Conservation (phyloP, 2,797 vertebrate genomes). For the Calcarius lapponicus region DNA sequence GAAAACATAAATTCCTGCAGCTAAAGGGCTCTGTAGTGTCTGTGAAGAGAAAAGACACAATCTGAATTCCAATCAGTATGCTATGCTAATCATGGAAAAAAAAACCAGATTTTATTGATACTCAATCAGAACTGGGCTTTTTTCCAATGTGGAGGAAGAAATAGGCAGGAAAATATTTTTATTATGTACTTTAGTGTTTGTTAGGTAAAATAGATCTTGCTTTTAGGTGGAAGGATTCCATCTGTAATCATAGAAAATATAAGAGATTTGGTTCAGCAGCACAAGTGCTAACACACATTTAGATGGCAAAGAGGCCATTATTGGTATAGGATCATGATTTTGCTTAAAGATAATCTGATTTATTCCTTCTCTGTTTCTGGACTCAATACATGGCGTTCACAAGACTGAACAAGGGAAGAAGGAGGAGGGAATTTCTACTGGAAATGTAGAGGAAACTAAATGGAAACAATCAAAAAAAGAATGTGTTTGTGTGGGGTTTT, state of each 20-base stretch:
- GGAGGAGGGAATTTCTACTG: neutral
- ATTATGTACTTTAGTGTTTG: neutral
- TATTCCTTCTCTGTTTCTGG: neutral
- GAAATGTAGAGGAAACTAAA: neutral
- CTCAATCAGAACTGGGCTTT: neutral
- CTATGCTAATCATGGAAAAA: neutral
- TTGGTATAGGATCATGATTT: neutral
- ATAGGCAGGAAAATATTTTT: neutral
- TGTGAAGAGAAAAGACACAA: neutral
- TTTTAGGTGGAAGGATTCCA: neutral
- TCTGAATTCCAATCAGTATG: neutral
- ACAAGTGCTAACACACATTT: accelerated
- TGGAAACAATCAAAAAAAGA: neutral
- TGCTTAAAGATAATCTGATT: neutral
- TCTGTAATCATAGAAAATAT: neutral
- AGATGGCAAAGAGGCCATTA: neutral
- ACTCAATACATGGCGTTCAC: neutral
- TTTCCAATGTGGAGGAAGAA: neutral
- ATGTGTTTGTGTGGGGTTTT: accelerated
- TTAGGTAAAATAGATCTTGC: neutral
- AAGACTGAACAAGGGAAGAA: neutral
- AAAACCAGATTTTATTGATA: neutral
- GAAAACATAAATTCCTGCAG: neutral
- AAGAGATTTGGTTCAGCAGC: neutral
- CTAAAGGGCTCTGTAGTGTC: neutral